Percentiles rank a stretch among this genome's conserved stretches.
These are phyloP conservation scores for Morus bassanus DNA, from an alignment of 2,797 vertebrate genomes.

Conservation along the genomic window DNA sequence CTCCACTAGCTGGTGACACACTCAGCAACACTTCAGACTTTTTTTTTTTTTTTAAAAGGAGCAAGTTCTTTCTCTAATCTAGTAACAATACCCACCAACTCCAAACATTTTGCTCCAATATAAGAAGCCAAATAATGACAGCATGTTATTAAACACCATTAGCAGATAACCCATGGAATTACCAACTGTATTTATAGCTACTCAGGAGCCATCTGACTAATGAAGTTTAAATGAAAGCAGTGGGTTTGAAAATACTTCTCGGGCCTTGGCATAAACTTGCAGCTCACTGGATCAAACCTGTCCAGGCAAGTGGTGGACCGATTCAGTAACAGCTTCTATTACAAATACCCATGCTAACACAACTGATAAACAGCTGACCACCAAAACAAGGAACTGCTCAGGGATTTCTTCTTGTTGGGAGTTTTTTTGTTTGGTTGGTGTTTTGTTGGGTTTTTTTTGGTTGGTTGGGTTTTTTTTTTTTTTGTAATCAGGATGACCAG, in stretches of 20 bases:
- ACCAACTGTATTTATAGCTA: not conserved
- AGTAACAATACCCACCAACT: not conserved
- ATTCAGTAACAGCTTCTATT: not conserved
- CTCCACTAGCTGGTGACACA: not conserved
- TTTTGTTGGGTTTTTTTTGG: too few relatives aligned
- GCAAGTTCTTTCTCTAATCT: not conserved
- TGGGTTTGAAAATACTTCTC: not conserved
- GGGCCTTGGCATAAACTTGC: not conserved
- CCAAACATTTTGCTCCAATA: not conserved
- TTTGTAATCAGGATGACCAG: not conserved
- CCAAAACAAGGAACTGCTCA: not conserved
- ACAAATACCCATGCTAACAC: not conserved
- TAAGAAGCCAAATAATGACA: not conserved
- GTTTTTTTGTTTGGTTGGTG: not conserved
- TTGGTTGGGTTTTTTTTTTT: not conserved
- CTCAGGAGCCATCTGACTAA: not conserved
- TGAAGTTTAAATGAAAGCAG: not conserved
- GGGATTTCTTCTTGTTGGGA: not conserved
- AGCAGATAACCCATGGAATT: not conserved
- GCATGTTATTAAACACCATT: not conserved
- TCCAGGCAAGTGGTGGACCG: not conserved
- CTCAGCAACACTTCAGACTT: not conserved
- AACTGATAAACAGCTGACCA: not conserved
- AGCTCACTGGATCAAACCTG: not conserved
- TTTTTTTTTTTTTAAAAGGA: not conserved